Evolutionary conservation across 2,113 vertebrate genomes (phyloP).

Genomic region (Prochilodus magdalenae): DNA sequence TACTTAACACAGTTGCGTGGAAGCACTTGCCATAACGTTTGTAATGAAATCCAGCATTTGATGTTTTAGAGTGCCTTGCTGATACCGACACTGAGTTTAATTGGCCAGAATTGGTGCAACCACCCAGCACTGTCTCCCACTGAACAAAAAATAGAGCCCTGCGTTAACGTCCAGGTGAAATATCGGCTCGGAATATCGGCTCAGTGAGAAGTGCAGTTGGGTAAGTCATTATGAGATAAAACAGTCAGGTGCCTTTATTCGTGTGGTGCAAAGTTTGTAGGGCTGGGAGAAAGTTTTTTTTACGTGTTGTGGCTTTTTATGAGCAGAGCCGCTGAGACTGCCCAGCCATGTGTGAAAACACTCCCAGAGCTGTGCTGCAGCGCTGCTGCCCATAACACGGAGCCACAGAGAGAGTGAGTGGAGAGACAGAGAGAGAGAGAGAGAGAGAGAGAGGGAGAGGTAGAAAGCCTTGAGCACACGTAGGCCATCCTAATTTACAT

Average conservation of each 20-base stretch:
- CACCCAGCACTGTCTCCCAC: no score
- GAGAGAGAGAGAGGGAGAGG: conserved; percentile 1
- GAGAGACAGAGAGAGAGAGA: background rate
- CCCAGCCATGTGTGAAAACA: conserved; percentile 43
- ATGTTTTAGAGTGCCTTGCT: no score
- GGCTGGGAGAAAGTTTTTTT: background rate
- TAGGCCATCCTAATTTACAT: conserved; percentile 46
- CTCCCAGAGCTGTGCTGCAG: conserved; percentile 22
- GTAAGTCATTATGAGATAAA: background rate
- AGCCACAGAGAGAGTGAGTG: background rate
- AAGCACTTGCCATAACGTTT: no score
- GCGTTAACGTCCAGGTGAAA: no score
- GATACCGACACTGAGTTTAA: no score
- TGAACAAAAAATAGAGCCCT: no score
- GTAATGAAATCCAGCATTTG: no score
- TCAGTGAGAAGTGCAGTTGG: background rate
- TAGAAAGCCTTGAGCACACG: background rate
- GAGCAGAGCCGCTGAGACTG: conserved; percentile 26
- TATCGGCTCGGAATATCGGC: background rate
- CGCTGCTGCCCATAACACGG: background rate
- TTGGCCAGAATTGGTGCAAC: no score
- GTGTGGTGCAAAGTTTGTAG: background rate
- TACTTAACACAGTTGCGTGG: no score
- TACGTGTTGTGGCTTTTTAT: background rate
- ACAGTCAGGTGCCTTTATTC: background rate